Conservation (phyloP, 2,113 vertebrate genomes). For the Tretioscincus oriximinensis region DNA sequence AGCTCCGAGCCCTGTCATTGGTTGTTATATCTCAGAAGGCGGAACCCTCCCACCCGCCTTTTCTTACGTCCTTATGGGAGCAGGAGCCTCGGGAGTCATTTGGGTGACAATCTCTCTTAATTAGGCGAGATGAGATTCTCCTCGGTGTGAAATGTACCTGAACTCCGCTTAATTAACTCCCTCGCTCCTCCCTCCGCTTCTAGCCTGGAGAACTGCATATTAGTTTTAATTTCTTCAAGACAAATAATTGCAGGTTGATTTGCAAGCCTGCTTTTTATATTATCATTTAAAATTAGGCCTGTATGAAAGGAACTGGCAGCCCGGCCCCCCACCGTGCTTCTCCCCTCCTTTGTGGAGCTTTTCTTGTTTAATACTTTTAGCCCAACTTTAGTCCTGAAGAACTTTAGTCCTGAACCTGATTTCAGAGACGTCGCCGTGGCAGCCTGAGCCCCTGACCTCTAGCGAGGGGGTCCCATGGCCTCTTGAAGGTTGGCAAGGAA, state of each 20-base stretch:
- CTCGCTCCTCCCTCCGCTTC: neutral
- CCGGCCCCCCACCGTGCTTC: neutral
- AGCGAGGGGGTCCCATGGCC: no score
- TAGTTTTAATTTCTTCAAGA: neutral
- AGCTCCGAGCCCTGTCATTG: no score
- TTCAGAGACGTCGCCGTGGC: no score
- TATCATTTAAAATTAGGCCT: neutral
- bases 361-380: no score
- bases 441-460: no score
- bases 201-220: neutral
- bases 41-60: no score
- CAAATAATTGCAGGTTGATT: neutral
- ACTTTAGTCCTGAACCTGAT: no score
- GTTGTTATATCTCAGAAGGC: no score
- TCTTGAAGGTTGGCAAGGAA: no score
- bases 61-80: neutral
- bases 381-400: no score
- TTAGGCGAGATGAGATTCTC: conserved; percentile 12
- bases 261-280: neutral
- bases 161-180: conserved; percentile 14
- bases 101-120: conserved; percentile 1
- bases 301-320: neutral
- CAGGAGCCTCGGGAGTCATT: neutral
- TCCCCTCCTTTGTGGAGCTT: neutral
- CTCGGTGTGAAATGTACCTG: conserved; percentile 12